Evolutionary conservation across 2,888 invertebrate species (phyloP), one percentile per base, ranked within the genome.

Genomic region (Schizaphis graminum): DNA sequence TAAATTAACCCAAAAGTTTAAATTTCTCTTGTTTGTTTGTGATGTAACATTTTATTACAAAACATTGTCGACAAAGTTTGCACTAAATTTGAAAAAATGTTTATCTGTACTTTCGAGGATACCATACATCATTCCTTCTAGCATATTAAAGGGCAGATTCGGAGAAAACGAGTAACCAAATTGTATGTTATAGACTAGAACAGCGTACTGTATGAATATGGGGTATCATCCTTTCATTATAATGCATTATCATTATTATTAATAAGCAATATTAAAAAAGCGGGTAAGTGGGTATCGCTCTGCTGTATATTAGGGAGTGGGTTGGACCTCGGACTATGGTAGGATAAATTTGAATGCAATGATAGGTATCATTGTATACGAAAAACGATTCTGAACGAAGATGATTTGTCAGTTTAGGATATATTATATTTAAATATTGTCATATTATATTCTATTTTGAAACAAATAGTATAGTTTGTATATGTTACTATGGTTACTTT

Each of bases 1-100:
- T 86, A 91, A 91, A 91, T 91, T 86, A 86, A 91, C 35, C n/a
- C 26, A 35, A 85, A 86, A 91, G 86, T 86, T 91, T 47, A 35
- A 86, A 91, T 91, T 86, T 57, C 57, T 91, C 86, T 91, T 24
- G 86, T 91, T n/a, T 91, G 28, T 56, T 28, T 44, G 53, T 89
- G 35, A 21, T 89, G n/a, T 44, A 44, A 91, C 84, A 84, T 91
- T 91, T 84, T 91, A 56, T 41, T 5, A 49, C n/a, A 10, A 47
- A 67, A 91, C 57, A 35, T 77, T 77, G 16, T 49, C 35, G n/a
- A 77, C 35, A 91, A 91, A 67, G 67, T 91, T 91, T 91, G 10
- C 24, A 2, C 5, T 35, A 49, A 67, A 91, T 91, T 49, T 49
- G 35, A 67, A 67, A 67, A 47, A 47, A 67, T 57, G 47, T 44